Evolutionary conservation across 1,140 invertebrate genomes (phyloP), one percentile per base, ranked within the genome.

Genomic region (Maconellicoccus hirsutus): DNA sequence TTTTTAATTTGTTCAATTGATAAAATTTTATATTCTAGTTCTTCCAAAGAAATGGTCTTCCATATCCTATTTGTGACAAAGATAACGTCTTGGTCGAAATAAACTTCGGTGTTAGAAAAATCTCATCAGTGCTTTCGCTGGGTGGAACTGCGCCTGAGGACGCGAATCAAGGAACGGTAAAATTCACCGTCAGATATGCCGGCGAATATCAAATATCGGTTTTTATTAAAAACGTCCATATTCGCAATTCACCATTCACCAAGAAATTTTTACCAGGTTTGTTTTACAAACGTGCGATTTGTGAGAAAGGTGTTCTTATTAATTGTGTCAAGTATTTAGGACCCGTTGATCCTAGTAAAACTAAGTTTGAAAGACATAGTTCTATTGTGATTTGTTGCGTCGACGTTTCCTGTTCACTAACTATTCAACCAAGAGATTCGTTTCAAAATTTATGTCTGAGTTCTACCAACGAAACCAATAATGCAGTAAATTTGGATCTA

Each of bases 1-100:
- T 33, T 69, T 33, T 3, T 33, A 33, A 33, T 33, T 33, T 33
- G 3, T 33, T 33, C 29, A 12, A 33, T 33, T 33, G 21, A 8
- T 23, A 25, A 8, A 66, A 23, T 10, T 66, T 14, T 25, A 26
- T 25, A 6, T 66, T 25, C 19, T 82, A 92, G 84, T 94, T 94
- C 81, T 94, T 87, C 82, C 92, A 94, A 81, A 87, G 92, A 75
- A 94, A 94, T 77, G 91, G 92, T 23, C 89, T 93, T 77, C 90
- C 92, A 71, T 96, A 95, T 83, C 92, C 92, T 74, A 89, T 95
- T 74, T 94, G 91, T 80, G 90, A 94, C 82, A 90, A 89, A 71
- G 93, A 95, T 81, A 89, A 91, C 79, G 84, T 96, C 70, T 84
- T 88, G 74, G 89, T 95, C 26, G 89, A 92, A 79, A 90, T 96